A percentile compares a stretch with the other conserved stretches of the same genome.
Conservation (phyloP, 2,113 vertebrate species). For the Pelodiscus sinensis region DNA sequence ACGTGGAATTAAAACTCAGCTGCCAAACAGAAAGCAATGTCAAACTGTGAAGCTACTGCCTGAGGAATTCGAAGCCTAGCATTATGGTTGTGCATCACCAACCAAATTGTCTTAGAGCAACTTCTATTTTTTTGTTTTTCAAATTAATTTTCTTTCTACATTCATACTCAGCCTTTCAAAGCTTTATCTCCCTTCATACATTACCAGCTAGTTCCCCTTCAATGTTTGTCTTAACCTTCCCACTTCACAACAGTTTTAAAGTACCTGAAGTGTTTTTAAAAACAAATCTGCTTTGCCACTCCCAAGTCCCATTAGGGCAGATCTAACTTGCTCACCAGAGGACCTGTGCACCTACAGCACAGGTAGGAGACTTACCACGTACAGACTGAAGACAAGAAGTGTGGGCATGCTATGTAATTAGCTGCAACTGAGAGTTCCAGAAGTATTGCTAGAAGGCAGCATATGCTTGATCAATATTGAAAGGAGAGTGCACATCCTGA, state of each 20-base stretch:
- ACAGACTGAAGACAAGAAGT: background rate
- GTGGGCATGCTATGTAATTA: background rate
- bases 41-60: background rate
- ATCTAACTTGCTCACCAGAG: background rate
- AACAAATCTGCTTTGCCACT: background rate
- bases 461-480: rapidly evolving
- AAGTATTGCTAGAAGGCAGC: background rate
- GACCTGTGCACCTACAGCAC: background rate
- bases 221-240: background rate
- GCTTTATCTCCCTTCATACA: background rate
- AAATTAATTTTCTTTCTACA: background rate
- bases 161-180: background rate
- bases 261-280: slow-evolving; percentile 1
- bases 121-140: background rate
- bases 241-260: slow-evolving; percentile 20
- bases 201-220: background rate
- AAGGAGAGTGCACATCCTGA: rapidly evolving
- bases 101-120: background rate
- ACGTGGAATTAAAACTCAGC: background rate
- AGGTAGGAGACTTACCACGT: rapidly evolving
- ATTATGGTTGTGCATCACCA: background rate
- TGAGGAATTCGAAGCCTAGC: rapidly evolving
- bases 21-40: background rate
- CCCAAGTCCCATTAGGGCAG: slow-evolving; percentile 7
- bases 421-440: background rate